Evolutionary conservation across 2,113 vertebrate genomes (phyloP).

Genomic region (Eubucco bourcierii): DNA sequence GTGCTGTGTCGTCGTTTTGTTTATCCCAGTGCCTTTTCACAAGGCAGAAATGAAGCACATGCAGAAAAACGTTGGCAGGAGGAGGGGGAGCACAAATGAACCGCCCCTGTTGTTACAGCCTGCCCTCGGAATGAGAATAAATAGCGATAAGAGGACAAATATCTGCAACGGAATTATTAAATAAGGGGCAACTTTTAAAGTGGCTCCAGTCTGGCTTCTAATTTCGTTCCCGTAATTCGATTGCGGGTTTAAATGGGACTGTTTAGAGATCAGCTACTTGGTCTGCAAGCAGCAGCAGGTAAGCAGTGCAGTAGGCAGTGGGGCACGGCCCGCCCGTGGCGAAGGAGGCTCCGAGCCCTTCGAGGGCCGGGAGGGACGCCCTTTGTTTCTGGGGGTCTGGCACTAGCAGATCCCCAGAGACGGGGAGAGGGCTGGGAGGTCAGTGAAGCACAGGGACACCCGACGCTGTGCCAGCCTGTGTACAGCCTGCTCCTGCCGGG

Average conservation of each 20-base stretch:
- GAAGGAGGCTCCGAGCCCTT: fast-evolving
- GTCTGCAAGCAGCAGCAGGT: conserved; percentile 28
- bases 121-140: conserved; percentile 37
- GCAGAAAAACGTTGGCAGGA: neutral
- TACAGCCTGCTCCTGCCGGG: fast-evolving
- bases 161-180: conserved; percentile 41
- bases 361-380: neutral
- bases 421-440: fast-evolving
- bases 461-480: neutral
- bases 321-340: neutral
- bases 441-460: fast-evolving
- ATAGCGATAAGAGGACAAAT: conserved; percentile 49
- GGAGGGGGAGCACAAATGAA: neutral
- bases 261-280: conserved; percentile 23
- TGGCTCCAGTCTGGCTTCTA: conserved; percentile 69
- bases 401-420: neutral
- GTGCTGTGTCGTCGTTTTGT: neutral
- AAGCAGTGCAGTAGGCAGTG: neutral
- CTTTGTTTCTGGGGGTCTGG: neutral
- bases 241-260: conserved; percentile 55
- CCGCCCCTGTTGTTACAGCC: neutral
- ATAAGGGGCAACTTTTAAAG: conserved; percentile 57
- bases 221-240: conserved; percentile 56
- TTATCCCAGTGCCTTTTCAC: conserved; percentile 10
- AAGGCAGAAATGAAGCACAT: neutral